Percentiles rank a stretch among this genome's conserved stretches.
These are phyloP conservation scores for Sympetrum striolatum DNA, from an alignment of 2,888 invertebrate genomes.

Conservation along the genomic window DNA sequence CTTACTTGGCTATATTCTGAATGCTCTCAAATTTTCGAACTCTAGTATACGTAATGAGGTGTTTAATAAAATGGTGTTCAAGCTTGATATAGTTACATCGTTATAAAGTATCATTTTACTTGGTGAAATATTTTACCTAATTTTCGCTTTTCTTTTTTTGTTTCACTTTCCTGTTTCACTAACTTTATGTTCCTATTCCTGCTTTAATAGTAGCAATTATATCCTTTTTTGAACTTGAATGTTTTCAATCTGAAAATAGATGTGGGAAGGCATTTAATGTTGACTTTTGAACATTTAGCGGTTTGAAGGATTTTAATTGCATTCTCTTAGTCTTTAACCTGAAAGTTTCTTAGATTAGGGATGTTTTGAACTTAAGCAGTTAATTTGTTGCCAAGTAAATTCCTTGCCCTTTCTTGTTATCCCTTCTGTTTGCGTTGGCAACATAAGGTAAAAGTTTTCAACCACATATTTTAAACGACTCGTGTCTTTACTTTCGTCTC, in stretches of 20 bases:
- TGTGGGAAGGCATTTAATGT: not conserved
- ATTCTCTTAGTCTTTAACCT: not conserved
- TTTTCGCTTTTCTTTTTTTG: too few relatives aligned
- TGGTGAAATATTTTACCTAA: too few relatives aligned
- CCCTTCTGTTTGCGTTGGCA: not conserved
- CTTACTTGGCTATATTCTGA: too few relatives aligned
- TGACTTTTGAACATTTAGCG: not conserved
- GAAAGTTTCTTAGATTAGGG: not conserved
- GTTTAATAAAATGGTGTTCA: too few relatives aligned
- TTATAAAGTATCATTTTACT: too few relatives aligned
- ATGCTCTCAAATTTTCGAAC: too few relatives aligned
- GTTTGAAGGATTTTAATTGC: not conserved
- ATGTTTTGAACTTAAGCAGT: not conserved
- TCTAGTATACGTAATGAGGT: too few relatives aligned
- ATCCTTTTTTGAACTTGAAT: too few relatives aligned
- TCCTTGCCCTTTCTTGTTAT: not conserved
- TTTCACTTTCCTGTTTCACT: too few relatives aligned
- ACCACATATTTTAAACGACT: not conserved
- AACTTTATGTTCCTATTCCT: too few relatives aligned
- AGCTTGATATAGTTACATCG: too few relatives aligned
- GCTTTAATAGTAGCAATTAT: too few relatives aligned
- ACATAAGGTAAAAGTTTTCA: not conserved
- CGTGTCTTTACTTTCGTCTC: not conserved
- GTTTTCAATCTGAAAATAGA: not conserved
- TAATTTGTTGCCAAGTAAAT: not conserved